Conservation (phyloP, 2,797 vertebrate species). For the Microctenopoma steveboyesi region DNA sequence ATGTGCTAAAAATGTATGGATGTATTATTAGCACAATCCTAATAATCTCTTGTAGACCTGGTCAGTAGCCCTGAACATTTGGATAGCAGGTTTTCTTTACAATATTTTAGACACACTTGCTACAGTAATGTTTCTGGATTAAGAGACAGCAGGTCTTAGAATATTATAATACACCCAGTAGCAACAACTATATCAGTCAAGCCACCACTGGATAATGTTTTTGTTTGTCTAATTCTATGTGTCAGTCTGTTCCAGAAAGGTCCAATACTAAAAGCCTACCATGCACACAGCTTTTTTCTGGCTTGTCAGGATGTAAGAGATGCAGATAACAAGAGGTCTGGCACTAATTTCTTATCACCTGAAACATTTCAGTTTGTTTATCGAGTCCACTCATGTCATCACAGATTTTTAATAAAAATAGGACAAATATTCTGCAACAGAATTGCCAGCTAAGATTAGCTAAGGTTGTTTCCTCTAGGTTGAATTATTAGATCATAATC, state of each 20-base stretch:
- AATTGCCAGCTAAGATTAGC: slow-evolving; percentile 2
- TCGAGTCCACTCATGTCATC: slow-evolving; percentile 32
- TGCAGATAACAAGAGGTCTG: slow-evolving; percentile 3
- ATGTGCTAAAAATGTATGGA: too few species aligned
- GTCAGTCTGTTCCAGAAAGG: neutral
- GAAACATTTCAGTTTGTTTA: slow-evolving; percentile 43
- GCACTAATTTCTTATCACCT: slow-evolving; percentile 45
- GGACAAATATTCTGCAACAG: slow-evolving; percentile 9
- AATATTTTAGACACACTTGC: too few species aligned
- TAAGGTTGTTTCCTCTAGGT: neutral
- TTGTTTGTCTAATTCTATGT: neutral
- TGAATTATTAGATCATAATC: neutral
- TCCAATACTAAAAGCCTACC: slow-evolving; percentile 21
- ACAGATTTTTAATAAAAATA: slow-evolving; percentile 22
- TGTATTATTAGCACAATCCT: too few species aligned
- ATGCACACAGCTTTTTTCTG: slow-evolving; percentile 1
- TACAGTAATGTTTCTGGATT: too few species aligned
- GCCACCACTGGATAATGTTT: neutral
- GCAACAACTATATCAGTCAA: neutral
- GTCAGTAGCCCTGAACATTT: too few species aligned
- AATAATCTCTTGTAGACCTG: too few species aligned
- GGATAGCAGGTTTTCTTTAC: too few species aligned
- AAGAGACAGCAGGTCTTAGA: too few species aligned
- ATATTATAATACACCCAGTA: neutral
- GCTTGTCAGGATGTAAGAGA: slow-evolving; percentile 20